Base-by-base conservation (phyloP, 2,888 invertebrate species). In the Ichneumoninae sp. region DNA sequence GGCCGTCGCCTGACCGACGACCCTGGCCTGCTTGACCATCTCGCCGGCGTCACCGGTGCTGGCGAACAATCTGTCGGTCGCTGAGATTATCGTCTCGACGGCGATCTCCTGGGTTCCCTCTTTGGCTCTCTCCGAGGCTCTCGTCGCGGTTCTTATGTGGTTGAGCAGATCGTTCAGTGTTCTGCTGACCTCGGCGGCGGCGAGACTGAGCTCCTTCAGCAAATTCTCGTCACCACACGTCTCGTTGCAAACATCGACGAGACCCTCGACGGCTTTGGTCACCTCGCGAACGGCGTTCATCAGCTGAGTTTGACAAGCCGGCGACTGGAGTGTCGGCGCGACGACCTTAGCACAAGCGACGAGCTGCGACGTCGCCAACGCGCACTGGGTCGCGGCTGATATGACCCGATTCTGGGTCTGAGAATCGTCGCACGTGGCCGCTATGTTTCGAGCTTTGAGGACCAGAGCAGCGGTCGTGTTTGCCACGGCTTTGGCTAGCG, bases 401-500 rank as follows among this genome's bases (percentile, higher is more conserved):
- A 99, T 99, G 68, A 99, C 98, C 89, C 95, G 95, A 93, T 98
- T 97, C 94, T 98, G 97, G 44, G 96, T 96, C 52, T 96, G 96
- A 86, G 97, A 97, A 90, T 97, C 96, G 69, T 96, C 96, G 91
- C 97, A 97, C 87, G 97, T 97, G 0, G 98, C 97, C 0, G 99
- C 99, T 86, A 99, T 98, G 90, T 98, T 97, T 95, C 99, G 99
- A 0, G 99, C 99, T 92, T 98, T 98, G 77, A 99, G 95, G 1
- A 99, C 99, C 74, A 99, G 94, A 0, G 98, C 98, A 0, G 99
- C 99, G 0, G 99, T 99, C 1, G 99, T 98, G 93, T 99, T 99
- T 60, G 99, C 99, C 44, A 99, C 99, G 0, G 98, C 98, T 94
- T 99, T 99, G 6, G 99, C 99, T 88, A 99, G 95, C 0, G 98